Base-by-base conservation (phyloP, 2,888 invertebrate genomes). In the Platycheirus rosarum region DNA sequence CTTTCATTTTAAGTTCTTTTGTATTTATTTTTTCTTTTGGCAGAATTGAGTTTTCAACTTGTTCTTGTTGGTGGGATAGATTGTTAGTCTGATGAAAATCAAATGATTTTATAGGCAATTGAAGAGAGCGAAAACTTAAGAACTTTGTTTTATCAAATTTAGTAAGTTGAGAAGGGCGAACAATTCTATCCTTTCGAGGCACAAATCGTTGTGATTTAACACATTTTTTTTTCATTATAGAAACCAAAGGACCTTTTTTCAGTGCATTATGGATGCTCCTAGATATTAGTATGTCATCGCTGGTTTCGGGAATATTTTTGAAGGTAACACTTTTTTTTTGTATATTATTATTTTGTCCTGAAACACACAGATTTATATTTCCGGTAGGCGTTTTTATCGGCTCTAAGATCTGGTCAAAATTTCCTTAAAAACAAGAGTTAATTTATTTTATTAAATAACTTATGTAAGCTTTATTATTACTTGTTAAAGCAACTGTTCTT, bases 291-390 rank as follows among this genome's bases (percentile, higher is more conserved):
- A 92, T 91, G 87, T 93, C 93, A 88, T 93, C 93, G 88, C 93
- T 93, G 84, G 93, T 93, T 87, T 93, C 93, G 44, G 89, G 88
- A 73, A 93, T 92, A 85, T 92, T 93, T 84, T 93, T 93, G 89
- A 93, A 93, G 62, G 93, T 93, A 20, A 93, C 93, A 48, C 93
- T 93, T 90, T 93, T 93, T 89, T 93, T 93, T 71, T 92, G 88
- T 70, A 88, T 89, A 13, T 51, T 5, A 26, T 62, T 71, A 4
- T 57, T 65, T 3, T 63, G 11, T 13, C 57, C 51, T 8, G 35
- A 20, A 16, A 68, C 8, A 16, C 6, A 37, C n/a, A n/a, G n/a
- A n/a, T n/a, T n/a, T n/a, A n/a, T n/a, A n/a, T n/a, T n/a, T n/a
- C n/a, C 26, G 55, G 55, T 40, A 13, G 13, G 9, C 7, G n/a